A percentile compares a stretch with the other conserved stretches of the same genome.
These are phyloP conservation scores for Elmis aenea DNA, from an alignment of 2,888 invertebrate species.

Conservation along the genomic window DNA sequence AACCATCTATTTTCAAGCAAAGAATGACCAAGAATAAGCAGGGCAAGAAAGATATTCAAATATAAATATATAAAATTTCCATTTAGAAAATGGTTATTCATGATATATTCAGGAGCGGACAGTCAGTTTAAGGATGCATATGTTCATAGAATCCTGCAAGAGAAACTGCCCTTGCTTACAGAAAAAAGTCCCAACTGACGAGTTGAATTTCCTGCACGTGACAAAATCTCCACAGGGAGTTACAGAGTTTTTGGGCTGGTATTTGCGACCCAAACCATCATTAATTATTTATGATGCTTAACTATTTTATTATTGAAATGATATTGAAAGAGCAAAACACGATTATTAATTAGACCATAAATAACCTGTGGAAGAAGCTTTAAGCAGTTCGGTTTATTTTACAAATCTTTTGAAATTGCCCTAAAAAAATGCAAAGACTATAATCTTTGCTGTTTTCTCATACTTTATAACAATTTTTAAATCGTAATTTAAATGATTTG, in stretches of 20 bases:
- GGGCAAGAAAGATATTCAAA: slow-evolving; percentile 32
- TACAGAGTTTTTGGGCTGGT: slow-evolving; percentile 11
- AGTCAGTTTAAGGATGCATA: slow-evolving; percentile 39
- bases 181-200: slow-evolving; percentile 36
- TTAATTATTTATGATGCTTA: too few species aligned
- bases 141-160: slow-evolving; percentile 15
- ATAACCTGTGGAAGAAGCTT: too few species aligned
- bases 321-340: too few species aligned
- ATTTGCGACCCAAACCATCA: too few species aligned
- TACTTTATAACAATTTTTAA: too few species aligned
- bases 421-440: too few species aligned
- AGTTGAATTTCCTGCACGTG: slow-evolving; percentile 43
- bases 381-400: too few species aligned
- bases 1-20: slow-evolving; percentile 14
- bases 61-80: slow-evolving; percentile 48
- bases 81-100: slow-evolving; percentile 46
- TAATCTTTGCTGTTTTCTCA: too few species aligned
- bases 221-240: slow-evolving; percentile 49
- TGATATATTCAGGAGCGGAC: slow-evolving; percentile 44
- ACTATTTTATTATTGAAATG: too few species aligned
- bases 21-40: slow-evolving; percentile 17
- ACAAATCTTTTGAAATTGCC: too few species aligned
- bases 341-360: too few species aligned
- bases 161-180: slow-evolving; percentile 23
- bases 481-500: too few species aligned